Conservation (phyloP, 2,113 vertebrate species). For the Neodon shergylaensis region DNA sequence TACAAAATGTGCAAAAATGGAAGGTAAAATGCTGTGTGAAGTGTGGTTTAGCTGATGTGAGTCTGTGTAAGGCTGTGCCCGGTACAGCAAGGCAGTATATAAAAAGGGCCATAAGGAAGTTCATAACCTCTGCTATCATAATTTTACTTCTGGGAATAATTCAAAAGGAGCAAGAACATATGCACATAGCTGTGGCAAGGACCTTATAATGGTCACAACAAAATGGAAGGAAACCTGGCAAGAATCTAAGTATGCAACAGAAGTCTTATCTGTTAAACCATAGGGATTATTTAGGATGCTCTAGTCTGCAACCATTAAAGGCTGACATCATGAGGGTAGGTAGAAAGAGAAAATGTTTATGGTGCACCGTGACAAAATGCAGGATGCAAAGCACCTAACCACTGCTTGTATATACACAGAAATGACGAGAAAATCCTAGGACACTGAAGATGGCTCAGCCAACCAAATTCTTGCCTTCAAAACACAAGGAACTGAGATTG, state of each 20-base stretch:
- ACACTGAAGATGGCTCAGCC: no score
- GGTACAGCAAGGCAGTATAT: not conserved
- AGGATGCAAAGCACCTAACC: not conserved
- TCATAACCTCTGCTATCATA: not conserved
- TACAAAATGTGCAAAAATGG: constrained; percentile 6
- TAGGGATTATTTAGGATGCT: not conserved
- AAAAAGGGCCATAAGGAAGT: not conserved
- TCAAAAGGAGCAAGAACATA: not conserved
- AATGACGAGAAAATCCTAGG: not conserved
- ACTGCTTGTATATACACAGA: not conserved
- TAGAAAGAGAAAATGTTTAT: constrained; percentile 31
- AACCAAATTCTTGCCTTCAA: not conserved
- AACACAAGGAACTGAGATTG: not conserved
- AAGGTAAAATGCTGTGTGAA: not conserved
- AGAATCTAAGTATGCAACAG: not conserved
- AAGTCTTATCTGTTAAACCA: constrained; percentile 21
- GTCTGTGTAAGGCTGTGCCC: rapidly evolving
- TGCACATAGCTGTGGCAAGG: constrained; percentile 24
- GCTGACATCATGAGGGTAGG: not conserved
- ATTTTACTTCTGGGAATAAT: constrained; percentile 36
- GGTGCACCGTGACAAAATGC: not conserved
- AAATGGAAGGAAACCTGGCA: not conserved
- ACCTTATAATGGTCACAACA: not conserved
- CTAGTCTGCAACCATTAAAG: not conserved
- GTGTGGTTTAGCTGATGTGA: not conserved